These are phyloP conservation scores for Xanthia togata DNA, from an alignment of 2,888 invertebrate species.

Conservation along the genomic window DNA sequence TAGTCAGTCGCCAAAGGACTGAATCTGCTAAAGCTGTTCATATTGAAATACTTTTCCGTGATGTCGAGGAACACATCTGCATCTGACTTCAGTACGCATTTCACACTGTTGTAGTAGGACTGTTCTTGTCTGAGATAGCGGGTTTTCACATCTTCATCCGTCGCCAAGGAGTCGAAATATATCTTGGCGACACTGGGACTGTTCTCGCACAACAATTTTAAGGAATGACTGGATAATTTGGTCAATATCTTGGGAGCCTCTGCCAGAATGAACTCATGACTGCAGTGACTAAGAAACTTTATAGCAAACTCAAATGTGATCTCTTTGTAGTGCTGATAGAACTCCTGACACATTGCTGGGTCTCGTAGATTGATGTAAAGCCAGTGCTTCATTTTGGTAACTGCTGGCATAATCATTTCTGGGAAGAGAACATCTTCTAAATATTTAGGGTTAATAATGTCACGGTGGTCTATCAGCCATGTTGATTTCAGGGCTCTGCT, in stretches of 20 bases:
- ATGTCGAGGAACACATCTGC: slow-evolving; percentile 74
- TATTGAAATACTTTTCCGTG: slow-evolving; percentile 74
- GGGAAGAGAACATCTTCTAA: slow-evolving; percentile 69
- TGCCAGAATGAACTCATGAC: background rate
- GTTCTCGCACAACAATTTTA: background rate
- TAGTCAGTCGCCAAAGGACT: slow-evolving; percentile 71
- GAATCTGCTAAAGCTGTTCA: slow-evolving; percentile 53
- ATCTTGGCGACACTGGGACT: slow-evolving; percentile 71
- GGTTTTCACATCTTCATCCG: slow-evolving; percentile 60
- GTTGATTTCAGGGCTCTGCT: slow-evolving; percentile 77
- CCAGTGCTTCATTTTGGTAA: slow-evolving; percentile 76
- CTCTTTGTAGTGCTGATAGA: slow-evolving; percentile 75
- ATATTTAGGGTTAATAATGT: slow-evolving; percentile 77
- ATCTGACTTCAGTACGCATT: slow-evolving; percentile 73
- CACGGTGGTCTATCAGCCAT: slow-evolving; percentile 76
- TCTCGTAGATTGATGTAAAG: slow-evolving; percentile 70
- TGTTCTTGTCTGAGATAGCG: slow-evolving; percentile 65
- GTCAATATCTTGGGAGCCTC: background rate
- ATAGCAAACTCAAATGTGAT: background rate
- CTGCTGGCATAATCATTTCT: slow-evolving; percentile 70
- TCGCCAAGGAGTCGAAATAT: slow-evolving; percentile 74
- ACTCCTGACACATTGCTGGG: slow-evolving; percentile 71
- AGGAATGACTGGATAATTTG: background rate
- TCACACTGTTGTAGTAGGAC: slow-evolving; percentile 72
- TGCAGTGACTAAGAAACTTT: slow-evolving; percentile 3